Percentiles rank a stretch among this genome's conserved stretches.
Conservation (phyloP, 30 jellyfish, hydroid and myxozoan genomes). For the Turritopsis rubra region DNA sequence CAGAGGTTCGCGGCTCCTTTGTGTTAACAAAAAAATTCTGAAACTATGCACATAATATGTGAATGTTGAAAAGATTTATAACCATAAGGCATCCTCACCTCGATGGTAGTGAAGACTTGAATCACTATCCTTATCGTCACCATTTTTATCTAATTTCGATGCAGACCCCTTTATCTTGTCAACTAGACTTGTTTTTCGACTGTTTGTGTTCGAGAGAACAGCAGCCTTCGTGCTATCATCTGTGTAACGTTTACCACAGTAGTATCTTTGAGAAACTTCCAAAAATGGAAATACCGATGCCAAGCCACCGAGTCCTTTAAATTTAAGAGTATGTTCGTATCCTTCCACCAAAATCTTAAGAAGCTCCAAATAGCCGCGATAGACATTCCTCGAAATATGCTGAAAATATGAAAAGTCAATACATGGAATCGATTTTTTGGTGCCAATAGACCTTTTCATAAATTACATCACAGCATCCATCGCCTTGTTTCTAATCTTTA, state of each 20-base stretch:
- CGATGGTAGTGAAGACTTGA: slow-evolving; percentile 62
- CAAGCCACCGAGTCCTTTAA: slow-evolving; percentile 74
- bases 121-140: slow-evolving; percentile 79
- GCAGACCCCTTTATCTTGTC: neutral
- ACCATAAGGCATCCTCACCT: too few species aligned
- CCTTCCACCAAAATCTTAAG: slow-evolving; percentile 69
- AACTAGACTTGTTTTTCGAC: slow-evolving; percentile 5
- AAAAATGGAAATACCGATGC: slow-evolving; percentile 65
- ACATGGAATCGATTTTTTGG: too few species aligned
- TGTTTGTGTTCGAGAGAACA: neutral
- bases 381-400: slow-evolving; percentile 77
- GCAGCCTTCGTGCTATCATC: slow-evolving; percentile 33
- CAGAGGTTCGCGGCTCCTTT: too few species aligned
- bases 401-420: neutral
- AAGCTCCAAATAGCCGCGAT: slow-evolving; percentile 67
- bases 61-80: too few species aligned
- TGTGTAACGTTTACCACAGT: slow-evolving; percentile 72
- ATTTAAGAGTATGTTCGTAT: slow-evolving; percentile 52
- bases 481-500: too few species aligned
- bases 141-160: neutral
- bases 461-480: too few species aligned
- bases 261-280: slow-evolving; percentile 73
- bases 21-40: too few species aligned
- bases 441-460: too few species aligned
- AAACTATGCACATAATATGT: too few species aligned